Evolutionary conservation across 2,888 invertebrate genomes (phyloP).

Genomic region (Sinohyriopsis cumingii): DNA sequence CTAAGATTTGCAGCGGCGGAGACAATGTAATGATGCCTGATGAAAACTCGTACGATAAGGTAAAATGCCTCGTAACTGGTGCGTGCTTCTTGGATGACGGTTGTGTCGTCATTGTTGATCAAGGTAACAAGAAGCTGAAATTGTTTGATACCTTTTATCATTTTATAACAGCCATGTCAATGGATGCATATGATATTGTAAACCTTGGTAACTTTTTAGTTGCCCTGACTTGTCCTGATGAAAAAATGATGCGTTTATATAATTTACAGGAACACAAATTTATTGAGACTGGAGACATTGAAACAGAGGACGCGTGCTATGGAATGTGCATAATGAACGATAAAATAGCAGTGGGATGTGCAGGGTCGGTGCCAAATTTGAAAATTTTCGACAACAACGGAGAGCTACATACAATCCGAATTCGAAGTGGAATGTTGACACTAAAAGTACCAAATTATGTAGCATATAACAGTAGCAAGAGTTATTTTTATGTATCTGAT

Average conservation of each 20-base stretch:
- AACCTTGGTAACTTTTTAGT: slow-evolving; percentile 13
- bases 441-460: too few relatives aligned
- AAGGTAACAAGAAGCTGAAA: slow-evolving; percentile 20
- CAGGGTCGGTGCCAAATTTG: background rate
- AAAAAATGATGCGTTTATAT: slow-evolving; percentile 13
- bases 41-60: background rate
- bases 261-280: slow-evolving; percentile 12
- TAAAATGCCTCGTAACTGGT: slow-evolving; percentile 16
- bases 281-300: slow-evolving; percentile 4
- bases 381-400: background rate
- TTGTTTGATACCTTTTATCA: slow-evolving; percentile 17
- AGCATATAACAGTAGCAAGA: too few relatives aligned
- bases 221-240: slow-evolving; percentile 23
- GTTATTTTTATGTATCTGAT: slow-evolving; percentile 11
- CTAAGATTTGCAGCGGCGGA: background rate
- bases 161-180: slow-evolving; percentile 4
- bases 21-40: too few relatives aligned
- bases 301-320: slow-evolving; percentile 18
- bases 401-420: background rate
- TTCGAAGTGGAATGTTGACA: too few relatives aligned
- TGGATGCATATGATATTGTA: slow-evolving; percentile 20
- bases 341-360: slow-evolving; percentile 3
- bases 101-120: slow-evolving; percentile 16
- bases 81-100: slow-evolving; percentile 18
- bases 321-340: slow-evolving; percentile 17